Evolutionary conservation across 2,888 invertebrate genomes (phyloP).

Genomic region (Polyommatus icarus): DNA sequence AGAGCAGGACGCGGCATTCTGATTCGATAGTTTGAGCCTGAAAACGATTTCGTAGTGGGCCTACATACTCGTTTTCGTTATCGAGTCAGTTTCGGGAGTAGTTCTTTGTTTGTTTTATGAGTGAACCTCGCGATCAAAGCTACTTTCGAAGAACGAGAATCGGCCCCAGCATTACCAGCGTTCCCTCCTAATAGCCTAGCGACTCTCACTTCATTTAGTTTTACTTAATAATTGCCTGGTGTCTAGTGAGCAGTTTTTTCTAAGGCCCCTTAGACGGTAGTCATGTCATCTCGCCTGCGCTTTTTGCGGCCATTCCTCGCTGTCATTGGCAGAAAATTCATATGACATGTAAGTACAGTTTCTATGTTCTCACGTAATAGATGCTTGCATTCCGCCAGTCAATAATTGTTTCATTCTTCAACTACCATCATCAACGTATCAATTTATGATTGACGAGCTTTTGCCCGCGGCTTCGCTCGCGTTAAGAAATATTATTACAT

Average conservation of each 20-base stretch:
- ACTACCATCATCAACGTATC: neutral
- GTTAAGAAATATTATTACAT: too few relatives aligned
- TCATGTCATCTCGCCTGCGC: conserved; percentile 3
- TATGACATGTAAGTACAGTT: conserved; percentile 24
- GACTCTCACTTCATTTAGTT: conserved; percentile 31
- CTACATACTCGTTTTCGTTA: neutral
- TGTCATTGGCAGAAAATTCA: conserved; percentile 30
- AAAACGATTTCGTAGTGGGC: neutral
- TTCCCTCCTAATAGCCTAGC: conserved; percentile 8
- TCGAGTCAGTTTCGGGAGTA: neutral
- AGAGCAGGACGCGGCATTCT: too few relatives aligned
- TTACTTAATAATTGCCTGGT: conserved; percentile 19
- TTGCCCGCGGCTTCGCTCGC: too few relatives aligned
- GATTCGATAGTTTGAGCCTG: too few relatives aligned
- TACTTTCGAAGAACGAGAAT: neutral
- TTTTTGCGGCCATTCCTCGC: conserved; percentile 24
- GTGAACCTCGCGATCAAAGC: neutral
- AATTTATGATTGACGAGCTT: too few relatives aligned
- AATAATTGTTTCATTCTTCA: conserved; percentile 6
- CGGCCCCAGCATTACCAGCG: neutral
- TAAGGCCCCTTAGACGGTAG: conserved; percentile 7
- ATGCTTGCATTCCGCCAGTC: conserved; percentile 3
- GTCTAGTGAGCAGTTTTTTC: conserved; percentile 26
- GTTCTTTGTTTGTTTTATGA: too few relatives aligned
- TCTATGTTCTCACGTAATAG: conserved; percentile 25